Evolutionary conservation across 2,888 invertebrate species (phyloP), one percentile per base, ranked within the genome.

Genomic region (Epirrhoe alternata): DNA sequence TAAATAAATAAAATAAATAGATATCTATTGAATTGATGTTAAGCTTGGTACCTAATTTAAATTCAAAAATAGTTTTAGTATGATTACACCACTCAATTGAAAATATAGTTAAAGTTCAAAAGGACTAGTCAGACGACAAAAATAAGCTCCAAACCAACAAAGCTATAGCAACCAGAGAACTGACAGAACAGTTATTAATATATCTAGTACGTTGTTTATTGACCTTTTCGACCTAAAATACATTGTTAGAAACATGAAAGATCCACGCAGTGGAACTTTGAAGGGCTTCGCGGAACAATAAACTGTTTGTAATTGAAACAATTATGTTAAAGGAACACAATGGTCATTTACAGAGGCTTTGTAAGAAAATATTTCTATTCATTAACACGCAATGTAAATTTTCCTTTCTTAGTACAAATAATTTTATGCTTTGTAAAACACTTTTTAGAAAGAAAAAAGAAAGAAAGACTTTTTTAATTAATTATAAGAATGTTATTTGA

Each of bases 271-370:
- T 16, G 47, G 14, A 47, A 16, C 16, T 47, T 47, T 47, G 47
- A 47, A 47, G 16, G 47, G 45, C 14, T 16, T 47, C 16, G 5
- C 6, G 16, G 16, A 14, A 47, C 47, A 47, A 47, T 47, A 1
- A 47, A 16, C 5, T 14, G 14, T 47, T 47, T 47, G 47, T 47
- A 7, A 16, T 47, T 16, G 12, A 47, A 47, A 47, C 47, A 47
- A 47, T 47, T 47, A 47, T 47, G 12, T 45, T 45, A 45, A 47
- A 47, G 47, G 47, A 16, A 47, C 5, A 47, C 47, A 47, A 47
- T 47, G 47, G 47, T 16, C 14, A 47, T 16, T 16, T 47, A 16
- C 5, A 47, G 6, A 14, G 0, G 45, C 47, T 47, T 47, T 47
- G 16, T 16, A 47, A 47, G 47, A 14, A 14, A 16, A 10, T 6